These are phyloP conservation scores for Polypterus senegalus DNA, from an alignment of 2,113 vertebrate genomes.

Conservation along the genomic window DNA sequence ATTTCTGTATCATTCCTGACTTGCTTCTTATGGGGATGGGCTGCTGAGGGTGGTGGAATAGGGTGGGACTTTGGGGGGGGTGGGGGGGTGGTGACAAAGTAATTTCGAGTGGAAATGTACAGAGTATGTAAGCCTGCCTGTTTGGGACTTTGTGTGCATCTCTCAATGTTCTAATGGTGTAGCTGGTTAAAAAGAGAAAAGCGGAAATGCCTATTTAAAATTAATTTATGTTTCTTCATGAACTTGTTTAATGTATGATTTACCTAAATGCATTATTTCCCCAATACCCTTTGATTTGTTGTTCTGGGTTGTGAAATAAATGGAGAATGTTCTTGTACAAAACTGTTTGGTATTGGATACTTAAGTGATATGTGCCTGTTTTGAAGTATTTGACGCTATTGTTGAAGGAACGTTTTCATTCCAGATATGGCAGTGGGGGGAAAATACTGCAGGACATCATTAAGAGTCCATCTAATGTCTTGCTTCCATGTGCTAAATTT, in stretches of 20 bases:
- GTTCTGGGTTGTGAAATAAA: conserved; percentile 59
- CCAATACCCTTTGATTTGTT: conserved; percentile 25
- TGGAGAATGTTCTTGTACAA: conserved; percentile 36
- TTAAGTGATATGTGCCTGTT: too few relatives aligned
- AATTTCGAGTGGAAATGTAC: conserved; percentile 3
- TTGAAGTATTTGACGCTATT: too few relatives aligned
- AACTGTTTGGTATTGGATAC: too few relatives aligned
- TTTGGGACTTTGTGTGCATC: too few relatives aligned
- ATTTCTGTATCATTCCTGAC: conserved; percentile 67
- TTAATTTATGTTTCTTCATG: conserved; percentile 82
- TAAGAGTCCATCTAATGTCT: too few relatives aligned
- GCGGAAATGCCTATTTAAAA: conserved; percentile 70
- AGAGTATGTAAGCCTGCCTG: conserved; percentile 34
- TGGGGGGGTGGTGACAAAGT: background rate
- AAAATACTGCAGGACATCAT: too few relatives aligned
- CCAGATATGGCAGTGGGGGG: too few relatives aligned
- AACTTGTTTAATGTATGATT: conserved; percentile 71
- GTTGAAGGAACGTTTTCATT: too few relatives aligned
- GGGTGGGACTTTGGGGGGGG: conserved; percentile 33
- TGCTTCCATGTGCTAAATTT: too few relatives aligned
- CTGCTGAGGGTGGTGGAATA: conserved; percentile 35
- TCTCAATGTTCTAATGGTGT: conserved; percentile 58
- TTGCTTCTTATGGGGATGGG: conserved; percentile 50
- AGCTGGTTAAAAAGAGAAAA: conserved; percentile 68
- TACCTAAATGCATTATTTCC: conserved; percentile 53